Evolutionary conservation across 1,140 invertebrate species (phyloP).

Genomic region (Drosophila malerkotliana): DNA sequence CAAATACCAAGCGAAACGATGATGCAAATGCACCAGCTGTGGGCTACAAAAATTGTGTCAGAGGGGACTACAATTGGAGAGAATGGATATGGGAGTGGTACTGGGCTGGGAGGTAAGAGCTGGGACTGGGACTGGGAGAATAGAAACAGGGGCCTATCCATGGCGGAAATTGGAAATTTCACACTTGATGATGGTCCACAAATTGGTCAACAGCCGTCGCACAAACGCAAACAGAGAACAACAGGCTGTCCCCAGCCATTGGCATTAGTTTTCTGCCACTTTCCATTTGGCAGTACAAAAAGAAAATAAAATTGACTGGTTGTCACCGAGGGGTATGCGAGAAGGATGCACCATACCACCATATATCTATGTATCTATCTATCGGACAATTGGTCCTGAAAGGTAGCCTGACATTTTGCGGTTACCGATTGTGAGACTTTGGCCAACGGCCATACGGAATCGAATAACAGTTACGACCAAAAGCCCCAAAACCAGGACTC

Average conservation of each 20-base stretch:
- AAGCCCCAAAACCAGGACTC: conserved; percentile 34
- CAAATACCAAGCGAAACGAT: conserved; percentile 54
- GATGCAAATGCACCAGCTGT: conserved; percentile 53
- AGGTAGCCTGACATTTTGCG: conserved; percentile 72
- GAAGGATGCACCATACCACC: conserved; percentile 4
- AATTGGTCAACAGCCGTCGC: conserved; percentile 72
- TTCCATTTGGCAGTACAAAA: conserved; percentile 60
- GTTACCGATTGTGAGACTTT: conserved; percentile 65
- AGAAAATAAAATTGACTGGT: conserved; percentile 70
- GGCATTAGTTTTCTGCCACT: conserved; percentile 45
- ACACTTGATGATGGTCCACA: conserved; percentile 79
- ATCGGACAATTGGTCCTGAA: conserved; percentile 39
- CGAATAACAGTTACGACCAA: conserved; percentile 57
- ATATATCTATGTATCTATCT: conserved; percentile 6
- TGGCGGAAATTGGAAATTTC: conserved; percentile 79
- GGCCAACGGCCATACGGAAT: conserved; percentile 36
- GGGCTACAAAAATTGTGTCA: conserved; percentile 6
- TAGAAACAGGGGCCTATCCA: conserved; percentile 9
- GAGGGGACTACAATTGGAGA: neutral
- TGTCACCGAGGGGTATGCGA: conserved; percentile 8
- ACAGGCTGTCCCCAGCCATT: conserved; percentile 52
- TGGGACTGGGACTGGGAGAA: neutral
- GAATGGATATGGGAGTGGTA: neutral
- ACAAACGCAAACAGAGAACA: conserved; percentile 31
- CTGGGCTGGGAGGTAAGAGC: too few species aligned